A percentile compares a stretch with the other conserved stretches of the same genome.
Conservation (phyloP, 2,113 vertebrate genomes). For the Rhinichthys klamathensis region DNA sequence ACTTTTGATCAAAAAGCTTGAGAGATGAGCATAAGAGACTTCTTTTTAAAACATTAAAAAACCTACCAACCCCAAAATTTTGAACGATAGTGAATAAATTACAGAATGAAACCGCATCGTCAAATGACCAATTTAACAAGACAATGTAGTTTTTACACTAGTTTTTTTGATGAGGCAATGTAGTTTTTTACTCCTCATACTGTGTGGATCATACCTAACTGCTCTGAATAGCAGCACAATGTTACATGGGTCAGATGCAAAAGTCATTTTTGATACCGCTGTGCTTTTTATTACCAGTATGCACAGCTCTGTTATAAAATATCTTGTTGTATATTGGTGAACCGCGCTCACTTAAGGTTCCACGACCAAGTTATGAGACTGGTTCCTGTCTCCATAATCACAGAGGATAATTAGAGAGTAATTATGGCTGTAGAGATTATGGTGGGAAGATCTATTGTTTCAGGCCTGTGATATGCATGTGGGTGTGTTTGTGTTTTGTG, state of each 20-base stretch:
- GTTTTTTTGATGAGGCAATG: neutral
- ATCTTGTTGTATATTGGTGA: neutral
- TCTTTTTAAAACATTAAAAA: neutral
- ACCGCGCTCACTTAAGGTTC: neutral
- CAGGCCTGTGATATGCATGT: neutral
- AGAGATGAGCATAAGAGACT: neutral
- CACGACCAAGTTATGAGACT: neutral
- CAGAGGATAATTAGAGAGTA: slow-evolving; percentile 34
- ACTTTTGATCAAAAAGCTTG: too few relatives aligned
- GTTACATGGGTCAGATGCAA: neutral
- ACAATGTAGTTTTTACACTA: neutral
- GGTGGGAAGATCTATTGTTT: slow-evolving; percentile 45
- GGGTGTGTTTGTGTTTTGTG: slow-evolving; percentile 38
- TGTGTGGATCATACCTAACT: neutral
- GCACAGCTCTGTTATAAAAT: neutral
- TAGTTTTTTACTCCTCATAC: neutral
- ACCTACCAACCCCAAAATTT: neutral
- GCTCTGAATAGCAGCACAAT: neutral
- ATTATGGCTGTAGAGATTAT: slow-evolving; percentile 48
- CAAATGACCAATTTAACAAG: neutral
- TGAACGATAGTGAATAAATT: neutral
- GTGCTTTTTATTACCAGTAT: neutral
- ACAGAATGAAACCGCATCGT: neutral
- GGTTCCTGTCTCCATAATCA: slow-evolving; percentile 46
- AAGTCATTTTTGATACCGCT: neutral